Base-by-base conservation (phyloP, 2,113 vertebrate genomes). In the Campylomormyrus tamandua region DNA sequence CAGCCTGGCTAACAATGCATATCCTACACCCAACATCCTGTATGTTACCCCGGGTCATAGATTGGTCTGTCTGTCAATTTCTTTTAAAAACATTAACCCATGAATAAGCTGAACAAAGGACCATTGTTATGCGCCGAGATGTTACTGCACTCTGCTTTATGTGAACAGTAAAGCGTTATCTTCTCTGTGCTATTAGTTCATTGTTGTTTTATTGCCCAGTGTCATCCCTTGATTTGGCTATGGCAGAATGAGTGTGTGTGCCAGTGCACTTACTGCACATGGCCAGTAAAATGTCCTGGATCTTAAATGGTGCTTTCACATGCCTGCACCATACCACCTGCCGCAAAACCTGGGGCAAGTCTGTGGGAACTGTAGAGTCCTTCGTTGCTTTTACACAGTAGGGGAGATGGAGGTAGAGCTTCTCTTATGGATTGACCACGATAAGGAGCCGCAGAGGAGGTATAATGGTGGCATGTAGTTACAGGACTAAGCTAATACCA, bases 21-120 rank as follows among this genome's bases (percentile, higher is more conserved):
- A 80, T 80, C 35, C 35, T 80, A 80, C 35, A 42, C 74, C 74
- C 35, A 39, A 19, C 17, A 42, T 80, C 74, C 74, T 80, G 74
- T 80, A 80, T 80, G 74, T 35, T 80, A 42, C 35, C 13, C 31
- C 35, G 6, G 74, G 15, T 80, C 35, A 80, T 42, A 80, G 62
- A 19, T 39, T 80, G 74, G 74, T 80, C 74, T 77, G 70, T 80
- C 74, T 80, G 74, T 80, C 74, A 80, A 70, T 31, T 70, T 70
- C 62, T 13, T 70, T 70, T 31, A 70, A 70, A 70, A 70, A 70
- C 62, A 70, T 70, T 70, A 70, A 70, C 62, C 10, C n/a, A 70
- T 70, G 62, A 31, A 70, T 70, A 31, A 70, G 3, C n/a, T 70
- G 62, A 80, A 42, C 31, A 80, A 80, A 42, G 74, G 74, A 42